Percentiles rank a stretch among this genome's conserved stretches.
Conservation (phyloP, 1,140 invertebrate species). For the Pinna nobilis region DNA sequence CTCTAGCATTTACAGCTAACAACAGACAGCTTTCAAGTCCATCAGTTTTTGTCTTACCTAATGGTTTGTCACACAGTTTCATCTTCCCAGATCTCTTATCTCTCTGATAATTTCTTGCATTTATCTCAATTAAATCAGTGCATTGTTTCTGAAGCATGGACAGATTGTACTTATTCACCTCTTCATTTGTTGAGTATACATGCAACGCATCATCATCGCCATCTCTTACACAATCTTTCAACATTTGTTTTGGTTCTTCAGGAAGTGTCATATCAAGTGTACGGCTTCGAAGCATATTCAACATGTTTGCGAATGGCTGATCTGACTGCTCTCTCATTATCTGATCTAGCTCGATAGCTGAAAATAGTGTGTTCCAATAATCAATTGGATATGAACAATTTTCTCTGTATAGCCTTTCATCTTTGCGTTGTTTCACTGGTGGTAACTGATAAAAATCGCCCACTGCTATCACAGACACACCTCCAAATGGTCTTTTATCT, state of each 20-base stretch:
- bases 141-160: not conserved
- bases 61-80: not conserved
- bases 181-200: slow-evolving; percentile 3
- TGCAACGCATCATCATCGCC: not conserved
- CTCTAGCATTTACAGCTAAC: not conserved
- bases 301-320: not conserved
- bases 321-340: slow-evolving; percentile 16
- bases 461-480: not conserved
- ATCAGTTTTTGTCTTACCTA: not conserved
- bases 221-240: not conserved
- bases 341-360: not conserved
- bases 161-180: not conserved
- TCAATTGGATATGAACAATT: not conserved
- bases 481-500: not conserved
- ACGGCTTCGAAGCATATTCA: not conserved
- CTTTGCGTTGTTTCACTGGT: not conserved
- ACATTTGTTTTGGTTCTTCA: not conserved
- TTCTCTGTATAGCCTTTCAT: not conserved
- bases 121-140: not conserved
- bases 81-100: slow-evolving; percentile 10
- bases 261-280: not conserved
- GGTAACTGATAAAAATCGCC: slow-evolving; percentile 15
- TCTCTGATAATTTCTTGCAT: slow-evolving; percentile 6
- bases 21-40: not conserved
- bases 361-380: slow-evolving; percentile 1